A percentile compares a stretch with the other conserved stretches of the same genome.
phyloP scores from a whole-genome alignment of 2,888 invertebrate genomes.

The Liposcelis brunnea region DNA sequence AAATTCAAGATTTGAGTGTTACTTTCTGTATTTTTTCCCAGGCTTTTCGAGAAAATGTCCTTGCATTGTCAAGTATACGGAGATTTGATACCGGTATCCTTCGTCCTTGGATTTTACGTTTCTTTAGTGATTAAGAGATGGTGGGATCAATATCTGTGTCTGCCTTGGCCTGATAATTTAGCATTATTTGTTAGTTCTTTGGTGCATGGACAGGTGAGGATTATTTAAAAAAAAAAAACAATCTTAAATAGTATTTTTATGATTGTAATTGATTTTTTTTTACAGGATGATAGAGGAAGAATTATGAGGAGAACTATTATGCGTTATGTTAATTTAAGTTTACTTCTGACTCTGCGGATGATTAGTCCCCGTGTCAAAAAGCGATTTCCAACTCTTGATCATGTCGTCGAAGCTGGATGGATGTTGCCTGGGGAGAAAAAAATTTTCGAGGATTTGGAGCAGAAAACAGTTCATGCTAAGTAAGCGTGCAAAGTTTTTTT shows the following conservation, averaged over 20 bases:
- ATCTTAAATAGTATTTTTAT: constrained; percentile 11
- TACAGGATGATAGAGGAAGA: constrained; percentile 21
- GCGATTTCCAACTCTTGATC: constrained; percentile 24
- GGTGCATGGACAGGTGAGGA: constrained; percentile 76
- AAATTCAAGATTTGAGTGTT: not conserved
- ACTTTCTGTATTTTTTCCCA: constrained; percentile 10
- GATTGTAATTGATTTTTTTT: not conserved
- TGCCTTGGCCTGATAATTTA: constrained; percentile 88
- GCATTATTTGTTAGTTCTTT: constrained; percentile 83
- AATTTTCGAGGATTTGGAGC: constrained; percentile 22
- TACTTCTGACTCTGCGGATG: constrained; percentile 22
- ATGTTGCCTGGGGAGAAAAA: constrained; percentile 23
- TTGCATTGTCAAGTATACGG: constrained; percentile 31
- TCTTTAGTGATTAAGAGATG: constrained; percentile 79
- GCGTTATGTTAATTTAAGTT: constrained; percentile 23
- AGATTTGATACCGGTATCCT: constrained; percentile 86
- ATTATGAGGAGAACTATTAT: constrained; percentile 24
- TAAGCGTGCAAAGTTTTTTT: too few species aligned
- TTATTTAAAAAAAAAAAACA: constrained; percentile 21
- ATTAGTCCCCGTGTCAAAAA: constrained; percentile 23
- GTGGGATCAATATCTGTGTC: constrained; percentile 87
- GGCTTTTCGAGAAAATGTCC: constrained; percentile 18
- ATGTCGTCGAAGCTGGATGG: constrained; percentile 24
- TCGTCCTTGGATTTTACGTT: constrained; percentile 90
- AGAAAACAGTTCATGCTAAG: constrained; percentile 21